Base-by-base conservation (phyloP, 1,140 invertebrate species). In the Araneus ventricosus region DNA sequence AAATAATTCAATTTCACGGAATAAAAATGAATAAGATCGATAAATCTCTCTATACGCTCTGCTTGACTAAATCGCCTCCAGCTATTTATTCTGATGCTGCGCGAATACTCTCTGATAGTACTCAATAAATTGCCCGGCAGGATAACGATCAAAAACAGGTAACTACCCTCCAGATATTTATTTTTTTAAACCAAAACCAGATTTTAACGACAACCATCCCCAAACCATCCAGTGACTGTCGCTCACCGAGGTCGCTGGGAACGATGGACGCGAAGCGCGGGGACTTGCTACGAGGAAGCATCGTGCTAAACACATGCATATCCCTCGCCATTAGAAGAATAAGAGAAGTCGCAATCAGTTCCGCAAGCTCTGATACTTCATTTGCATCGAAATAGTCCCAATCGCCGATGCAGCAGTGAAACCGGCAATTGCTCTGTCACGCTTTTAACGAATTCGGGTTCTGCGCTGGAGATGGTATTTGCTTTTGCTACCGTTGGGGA, bases 401-500 rank as follows among this genome's bases (percentile, higher is more conserved):
- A 90, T 75, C 61, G 27, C 75, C 61, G 45, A 37, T 90, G 41
- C 7, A 90, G 88, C 52, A 90, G 67, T 90, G 88, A 90, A 90
- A 90, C 88, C 61, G 41, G 88, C 88, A 90, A 90, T 90, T 90
- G 88, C 67, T 22, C 24, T 75, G 88, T 90, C 88, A 90, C 88
- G 88, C 88, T 90, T 61, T 10, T 87, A 61, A 61, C 37, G 80
- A 45, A 82, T n/a, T 41, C 39, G 30, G 70, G 70, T 63, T 41
- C 86, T 88, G 34, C 63, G 63, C n/a, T 27, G 8, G 10, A 3
- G 63, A 67, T 27, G 84, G 84, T 52, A 59, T 67, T 39, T 86
- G 67, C 80, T 52, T 39, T 30, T 22, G 70, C 70, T 75, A 82
- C 37, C 34, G 87, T 41, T 59, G 34, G n/a, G 34, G 67, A 79